phyloP scores from a whole-genome alignment of 2,888 invertebrate genomes.

The Perithous albicinctus region DNA sequence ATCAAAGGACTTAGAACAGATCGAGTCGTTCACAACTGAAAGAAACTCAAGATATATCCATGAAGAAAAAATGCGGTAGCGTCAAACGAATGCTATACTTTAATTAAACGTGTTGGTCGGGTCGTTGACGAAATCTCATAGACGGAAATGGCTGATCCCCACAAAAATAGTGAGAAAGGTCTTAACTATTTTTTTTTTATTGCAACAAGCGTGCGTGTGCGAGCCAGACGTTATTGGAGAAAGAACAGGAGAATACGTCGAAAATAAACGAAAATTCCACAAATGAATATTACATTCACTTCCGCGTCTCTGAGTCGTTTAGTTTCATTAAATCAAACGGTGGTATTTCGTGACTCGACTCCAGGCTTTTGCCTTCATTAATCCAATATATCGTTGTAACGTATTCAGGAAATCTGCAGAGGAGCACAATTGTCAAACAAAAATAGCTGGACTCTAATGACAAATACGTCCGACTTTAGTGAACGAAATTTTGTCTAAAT shows the following conservation, averaged over 20 bases:
- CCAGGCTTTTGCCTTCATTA: background rate
- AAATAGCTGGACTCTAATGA: background rate
- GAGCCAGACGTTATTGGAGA: background rate
- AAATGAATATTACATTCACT: background rate
- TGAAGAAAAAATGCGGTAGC: background rate
- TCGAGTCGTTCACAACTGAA: background rate
- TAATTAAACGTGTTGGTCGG: constrained; percentile 10
- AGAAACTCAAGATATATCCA: background rate
- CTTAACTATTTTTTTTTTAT: background rate
- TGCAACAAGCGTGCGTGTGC: background rate
- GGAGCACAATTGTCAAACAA: background rate
- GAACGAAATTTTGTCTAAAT: background rate
- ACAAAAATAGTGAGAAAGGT: background rate
- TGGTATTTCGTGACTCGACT: background rate
- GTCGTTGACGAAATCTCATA: background rate
- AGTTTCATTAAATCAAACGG: background rate
- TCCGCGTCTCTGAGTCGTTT: background rate
- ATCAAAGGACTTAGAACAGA: background rate
- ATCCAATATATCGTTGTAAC: background rate
- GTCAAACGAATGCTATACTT: background rate
- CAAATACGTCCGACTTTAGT: background rate
- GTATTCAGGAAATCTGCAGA: background rate
- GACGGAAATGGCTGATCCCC: background rate
- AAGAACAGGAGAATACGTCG: background rate
- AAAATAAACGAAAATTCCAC: background rate